Evolutionary conservation across 2,113 vertebrate species (phyloP).

Genomic region (Hippoglossus stenolepis): DNA sequence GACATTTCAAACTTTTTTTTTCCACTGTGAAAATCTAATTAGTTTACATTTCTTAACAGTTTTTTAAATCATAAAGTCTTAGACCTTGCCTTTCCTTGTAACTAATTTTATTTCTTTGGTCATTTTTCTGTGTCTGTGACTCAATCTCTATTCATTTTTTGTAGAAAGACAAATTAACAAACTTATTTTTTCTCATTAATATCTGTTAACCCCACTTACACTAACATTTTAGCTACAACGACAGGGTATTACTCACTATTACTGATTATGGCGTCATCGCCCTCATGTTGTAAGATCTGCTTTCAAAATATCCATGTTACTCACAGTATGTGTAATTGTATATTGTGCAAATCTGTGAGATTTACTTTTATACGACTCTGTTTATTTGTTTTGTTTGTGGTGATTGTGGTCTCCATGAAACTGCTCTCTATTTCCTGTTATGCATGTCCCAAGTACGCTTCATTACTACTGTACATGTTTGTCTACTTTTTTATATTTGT

Average conservation of each 20-base stretch:
- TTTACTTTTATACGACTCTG: not conserved
- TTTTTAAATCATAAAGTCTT: no score
- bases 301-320: not conserved
- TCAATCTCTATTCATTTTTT: not conserved
- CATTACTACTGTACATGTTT: no score
- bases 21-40: not conserved
- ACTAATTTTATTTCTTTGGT: no score
- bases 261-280: not conserved
- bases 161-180: no score
- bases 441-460: not conserved
- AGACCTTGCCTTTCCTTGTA: no score
- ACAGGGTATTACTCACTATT: not conserved
- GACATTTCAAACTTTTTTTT: not conserved
- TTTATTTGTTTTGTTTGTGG: no score
- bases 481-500: no score
- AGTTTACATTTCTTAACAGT: no score
- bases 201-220: no score
- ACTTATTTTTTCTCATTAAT: no score
- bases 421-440: not conserved
- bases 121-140: not conserved
- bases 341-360: conserved; percentile 28
- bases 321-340: conserved; percentile 9
- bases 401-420: not conserved
- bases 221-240: not conserved
- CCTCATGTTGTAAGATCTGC: not conserved